A percentile compares a stretch with the other conserved stretches of the same genome.
Evolutionary conservation across 2,113 vertebrate species (phyloP).

Genomic region (Aptenodytes patagonicus): DNA sequence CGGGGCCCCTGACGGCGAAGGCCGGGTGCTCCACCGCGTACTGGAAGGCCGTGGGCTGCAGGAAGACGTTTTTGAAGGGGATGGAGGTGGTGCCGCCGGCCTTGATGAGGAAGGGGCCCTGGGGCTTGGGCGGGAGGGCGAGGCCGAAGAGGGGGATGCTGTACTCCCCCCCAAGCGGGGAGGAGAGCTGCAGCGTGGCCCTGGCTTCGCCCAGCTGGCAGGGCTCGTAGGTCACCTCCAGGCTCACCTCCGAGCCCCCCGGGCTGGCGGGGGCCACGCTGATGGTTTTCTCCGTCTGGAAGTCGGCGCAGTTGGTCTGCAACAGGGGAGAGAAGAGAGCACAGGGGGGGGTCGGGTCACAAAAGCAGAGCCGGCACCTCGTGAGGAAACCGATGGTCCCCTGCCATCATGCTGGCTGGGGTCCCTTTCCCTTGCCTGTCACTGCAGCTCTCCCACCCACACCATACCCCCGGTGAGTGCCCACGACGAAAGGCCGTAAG

Average conservation of each 20-base stretch:
- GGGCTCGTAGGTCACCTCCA: constrained; percentile 85
- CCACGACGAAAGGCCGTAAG: accelerated
- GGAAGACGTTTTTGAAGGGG: constrained; percentile 88
- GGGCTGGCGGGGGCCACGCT: constrained; percentile 57
- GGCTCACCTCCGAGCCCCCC: constrained; percentile 71
- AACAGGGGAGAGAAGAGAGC: background rate
- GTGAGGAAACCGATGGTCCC: accelerated
- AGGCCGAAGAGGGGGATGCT: constrained; percentile 78
- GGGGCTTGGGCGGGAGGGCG: constrained; percentile 78
- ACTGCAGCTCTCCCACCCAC: too few species aligned
- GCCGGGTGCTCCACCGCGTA: constrained; percentile 76
- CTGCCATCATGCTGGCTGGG: accelerated
- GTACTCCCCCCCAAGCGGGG: constrained; percentile 73
- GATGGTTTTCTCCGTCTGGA: constrained; percentile 75
- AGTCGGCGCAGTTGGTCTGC: constrained; percentile 78
- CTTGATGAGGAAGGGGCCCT: constrained; percentile 80
- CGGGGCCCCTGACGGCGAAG: constrained; percentile 72
- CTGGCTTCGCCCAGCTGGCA: constrained; percentile 79
- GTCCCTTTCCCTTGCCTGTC: background rate
- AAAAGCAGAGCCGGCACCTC: background rate
- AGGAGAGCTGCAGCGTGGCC: constrained; percentile 74
- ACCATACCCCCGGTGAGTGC: too few species aligned
- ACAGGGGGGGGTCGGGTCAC: accelerated
- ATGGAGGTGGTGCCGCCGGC: constrained; percentile 71
- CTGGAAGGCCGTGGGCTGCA: constrained; percentile 70